phyloP scores from a whole-genome alignment of 2,113 vertebrate genomes.

The Electrona antarctica region DNA sequence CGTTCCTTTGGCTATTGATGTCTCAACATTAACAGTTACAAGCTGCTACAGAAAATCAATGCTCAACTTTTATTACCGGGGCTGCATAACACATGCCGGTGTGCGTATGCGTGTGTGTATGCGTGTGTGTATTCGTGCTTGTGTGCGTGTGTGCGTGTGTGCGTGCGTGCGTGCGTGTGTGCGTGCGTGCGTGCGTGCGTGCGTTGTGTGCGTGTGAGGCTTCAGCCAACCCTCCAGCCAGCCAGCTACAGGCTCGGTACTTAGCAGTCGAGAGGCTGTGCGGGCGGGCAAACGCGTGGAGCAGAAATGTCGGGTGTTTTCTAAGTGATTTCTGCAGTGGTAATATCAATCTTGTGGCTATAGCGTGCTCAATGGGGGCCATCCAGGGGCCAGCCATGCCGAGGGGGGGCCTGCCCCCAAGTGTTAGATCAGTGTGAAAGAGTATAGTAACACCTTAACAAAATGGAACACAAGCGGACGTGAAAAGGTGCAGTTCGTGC shows the following conservation, averaged over 20 bases:
- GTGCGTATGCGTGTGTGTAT: too few species aligned
- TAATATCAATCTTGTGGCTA: slow-evolving; percentile 68
- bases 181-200: slow-evolving; percentile 42
- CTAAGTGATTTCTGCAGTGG: slow-evolving; percentile 75
- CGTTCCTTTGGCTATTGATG: slow-evolving; percentile 98
- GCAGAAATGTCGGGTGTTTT: slow-evolving; percentile 69
- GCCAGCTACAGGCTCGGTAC: slow-evolving; percentile 62
- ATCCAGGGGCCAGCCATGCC: slow-evolving; percentile 22
- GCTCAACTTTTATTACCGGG: slow-evolving; percentile 91
- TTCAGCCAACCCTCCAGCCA: slow-evolving; percentile 45
- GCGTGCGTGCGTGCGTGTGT: too few species aligned
- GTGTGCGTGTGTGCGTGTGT: too few species aligned
- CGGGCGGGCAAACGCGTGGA: slow-evolving; percentile 36
- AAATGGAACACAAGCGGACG: too few species aligned
- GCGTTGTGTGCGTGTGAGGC: too few species aligned
- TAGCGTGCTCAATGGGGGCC: slow-evolving; percentile 25
- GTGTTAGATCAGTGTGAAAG: slow-evolving; percentile 5
- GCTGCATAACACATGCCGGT: slow-evolving; percentile 75
- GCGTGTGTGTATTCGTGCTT: slow-evolving; percentile 31
- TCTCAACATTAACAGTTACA: slow-evolving; percentile 99
- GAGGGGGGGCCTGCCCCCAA: slow-evolving; percentile 32
- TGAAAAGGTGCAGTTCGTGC: too few species aligned
- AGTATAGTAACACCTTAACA: slow-evolving; percentile 9
- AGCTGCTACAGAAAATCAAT: slow-evolving; percentile 99
- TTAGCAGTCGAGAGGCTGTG: slow-evolving; percentile 73